Conservation (phyloP, 2,113 vertebrate genomes). For the Callipepla squamata region DNA sequence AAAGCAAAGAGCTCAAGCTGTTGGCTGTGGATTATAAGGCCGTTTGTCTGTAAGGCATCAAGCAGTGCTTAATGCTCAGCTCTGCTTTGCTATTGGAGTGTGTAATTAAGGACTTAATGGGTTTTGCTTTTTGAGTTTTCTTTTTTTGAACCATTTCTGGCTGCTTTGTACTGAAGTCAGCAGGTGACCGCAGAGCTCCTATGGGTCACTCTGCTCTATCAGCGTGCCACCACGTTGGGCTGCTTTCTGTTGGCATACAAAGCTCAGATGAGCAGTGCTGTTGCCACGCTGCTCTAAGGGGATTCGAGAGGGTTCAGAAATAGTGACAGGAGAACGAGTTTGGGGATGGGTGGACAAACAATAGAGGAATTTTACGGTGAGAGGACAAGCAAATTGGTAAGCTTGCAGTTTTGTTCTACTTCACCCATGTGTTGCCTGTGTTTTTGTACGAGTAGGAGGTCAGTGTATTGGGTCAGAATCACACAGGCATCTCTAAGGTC, state of each 20-base stretch:
- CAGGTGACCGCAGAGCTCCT: background rate
- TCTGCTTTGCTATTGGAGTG: background rate
- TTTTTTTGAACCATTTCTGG: background rate
- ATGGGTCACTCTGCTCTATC: background rate
- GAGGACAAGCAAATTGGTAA: background rate
- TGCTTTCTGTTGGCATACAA: fast-evolving
- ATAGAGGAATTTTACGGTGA: background rate
- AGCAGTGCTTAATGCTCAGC: background rate
- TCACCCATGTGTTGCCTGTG: background rate
- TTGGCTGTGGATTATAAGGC: background rate
- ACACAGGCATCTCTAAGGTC: no score
- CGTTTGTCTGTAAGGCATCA: background rate
- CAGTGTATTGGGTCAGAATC: fast-evolving
- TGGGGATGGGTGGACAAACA: background rate
- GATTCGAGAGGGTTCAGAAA: background rate
- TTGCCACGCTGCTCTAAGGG: background rate
- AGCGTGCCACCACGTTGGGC: fast-evolving
- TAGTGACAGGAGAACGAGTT: background rate
- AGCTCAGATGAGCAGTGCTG: background rate
- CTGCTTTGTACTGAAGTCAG: fast-evolving
- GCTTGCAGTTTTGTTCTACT: background rate
- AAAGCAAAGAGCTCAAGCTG: background rate
- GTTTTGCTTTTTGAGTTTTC: background rate
- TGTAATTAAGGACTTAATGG: background rate
- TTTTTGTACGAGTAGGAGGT: background rate